Conservation (phyloP, 2,888 invertebrate species). For the Tenthredo mesomela region DNA sequence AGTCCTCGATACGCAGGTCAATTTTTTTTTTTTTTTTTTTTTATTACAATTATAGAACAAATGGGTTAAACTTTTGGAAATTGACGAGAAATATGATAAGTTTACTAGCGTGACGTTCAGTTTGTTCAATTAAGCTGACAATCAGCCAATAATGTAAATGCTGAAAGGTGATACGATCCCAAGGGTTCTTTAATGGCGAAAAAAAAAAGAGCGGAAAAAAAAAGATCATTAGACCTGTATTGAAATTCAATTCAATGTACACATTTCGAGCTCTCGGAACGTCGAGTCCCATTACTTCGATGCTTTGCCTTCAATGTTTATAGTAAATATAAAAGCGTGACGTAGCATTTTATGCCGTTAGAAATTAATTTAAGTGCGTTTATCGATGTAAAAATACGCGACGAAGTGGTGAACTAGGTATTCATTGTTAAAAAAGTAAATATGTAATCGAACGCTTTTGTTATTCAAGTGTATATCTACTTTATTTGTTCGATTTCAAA, state of each 20-base stretch:
- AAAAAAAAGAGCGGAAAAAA: not conserved
- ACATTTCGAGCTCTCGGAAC: constrained; percentile 21
- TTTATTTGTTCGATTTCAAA: not conserved
- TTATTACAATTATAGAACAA: not conserved
- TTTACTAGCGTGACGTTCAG: not conserved
- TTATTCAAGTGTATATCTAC: not conserved
- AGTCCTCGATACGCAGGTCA: not conserved
- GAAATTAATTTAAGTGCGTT: not conserved
- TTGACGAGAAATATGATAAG: not conserved
- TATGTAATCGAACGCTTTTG: not conserved
- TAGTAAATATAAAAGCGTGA: constrained; percentile 17
- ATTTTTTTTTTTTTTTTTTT: not conserved
- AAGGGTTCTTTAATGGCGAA: not conserved
- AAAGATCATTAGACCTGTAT: constrained; percentile 37
- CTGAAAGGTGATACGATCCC: constrained; percentile 26
- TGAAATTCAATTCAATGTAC: constrained; percentile 42
- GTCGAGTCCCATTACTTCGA: not conserved
- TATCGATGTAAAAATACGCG: not conserved
- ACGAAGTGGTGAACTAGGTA: not conserved
- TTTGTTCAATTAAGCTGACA: not conserved
- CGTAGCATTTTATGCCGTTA: not conserved
- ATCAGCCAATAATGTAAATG: constrained; percentile 4
- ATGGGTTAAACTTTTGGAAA: constrained; percentile 14
- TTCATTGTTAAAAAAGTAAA: not conserved
- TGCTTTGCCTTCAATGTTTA: not conserved